These are phyloP conservation scores for Macrobrachium rosenbergii DNA, from an alignment of 1,140 invertebrate genomes.

Conservation along the genomic window DNA sequence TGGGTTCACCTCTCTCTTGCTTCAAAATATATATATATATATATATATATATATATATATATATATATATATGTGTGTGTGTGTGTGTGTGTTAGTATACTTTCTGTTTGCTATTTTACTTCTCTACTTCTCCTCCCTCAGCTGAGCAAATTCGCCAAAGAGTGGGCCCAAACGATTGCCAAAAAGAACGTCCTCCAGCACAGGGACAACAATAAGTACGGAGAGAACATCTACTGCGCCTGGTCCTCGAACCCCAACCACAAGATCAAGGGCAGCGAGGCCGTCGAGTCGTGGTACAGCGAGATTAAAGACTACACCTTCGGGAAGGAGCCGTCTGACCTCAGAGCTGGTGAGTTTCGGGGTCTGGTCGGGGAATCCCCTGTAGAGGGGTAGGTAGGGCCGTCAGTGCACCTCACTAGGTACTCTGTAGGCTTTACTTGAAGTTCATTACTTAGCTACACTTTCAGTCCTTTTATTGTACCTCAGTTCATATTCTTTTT, in stretches of 20 bases:
- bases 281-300: constrained; percentile 82
- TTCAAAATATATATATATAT: too few species aligned
- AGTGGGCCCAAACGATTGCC: constrained; percentile 85
- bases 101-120: too few species aligned
- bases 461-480: too few species aligned
- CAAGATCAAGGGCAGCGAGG: constrained; percentile 77
- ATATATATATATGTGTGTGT: too few species aligned
- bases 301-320: constrained; percentile 70
- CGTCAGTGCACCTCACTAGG: too few species aligned
- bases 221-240: constrained; percentile 84
- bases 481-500: too few species aligned
- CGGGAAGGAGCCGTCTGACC: constrained; percentile 67
- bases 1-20: too few species aligned
- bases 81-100: neutral
- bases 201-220: constrained; percentile 76
- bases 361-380: neutral
- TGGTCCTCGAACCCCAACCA: constrained; percentile 82
- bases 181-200: constrained; percentile 80
- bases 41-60: too few species aligned
- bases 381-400: too few species aligned
- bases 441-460: too few species aligned
- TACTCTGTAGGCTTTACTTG: too few species aligned
- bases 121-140: constrained; percentile 2
- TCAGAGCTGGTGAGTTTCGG: constrained; percentile 67
- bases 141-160: constrained; percentile 79